phyloP scores from a whole-genome alignment of 2,797 vertebrate species.

The Carapus acus region DNA sequence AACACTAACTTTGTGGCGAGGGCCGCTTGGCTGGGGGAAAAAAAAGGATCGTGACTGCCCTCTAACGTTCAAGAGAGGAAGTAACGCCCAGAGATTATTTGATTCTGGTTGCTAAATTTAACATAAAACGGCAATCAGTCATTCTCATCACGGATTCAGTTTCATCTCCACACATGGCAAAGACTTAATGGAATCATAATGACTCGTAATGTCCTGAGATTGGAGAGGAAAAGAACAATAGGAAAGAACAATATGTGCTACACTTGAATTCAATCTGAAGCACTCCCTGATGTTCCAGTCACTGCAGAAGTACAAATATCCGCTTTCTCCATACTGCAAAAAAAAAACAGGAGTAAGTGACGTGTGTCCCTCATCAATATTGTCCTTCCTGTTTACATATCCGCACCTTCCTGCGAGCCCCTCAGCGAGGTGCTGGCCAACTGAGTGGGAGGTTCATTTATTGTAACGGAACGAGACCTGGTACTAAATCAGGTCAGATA shows the following conservation, averaged over 20 bases:
- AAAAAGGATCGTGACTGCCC: constrained; percentile 50
- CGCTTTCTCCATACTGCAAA: constrained; percentile 10
- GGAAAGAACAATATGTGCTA: background rate
- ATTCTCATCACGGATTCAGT: constrained; percentile 7
- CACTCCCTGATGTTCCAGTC: constrained; percentile 27
- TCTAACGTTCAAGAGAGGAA: constrained; percentile 43
- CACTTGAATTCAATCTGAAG: constrained; percentile 4
- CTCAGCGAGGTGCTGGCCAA: constrained; percentile 21
- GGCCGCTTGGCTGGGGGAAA: background rate
- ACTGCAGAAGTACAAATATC: constrained; percentile 38
- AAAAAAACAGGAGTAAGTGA: constrained; percentile 31
- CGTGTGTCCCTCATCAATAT: constrained; percentile 50
- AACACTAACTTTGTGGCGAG: constrained; percentile 3
- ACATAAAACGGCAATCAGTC: background rate
- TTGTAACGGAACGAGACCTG: constrained; percentile 1
- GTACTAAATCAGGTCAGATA: constrained; percentile 38
- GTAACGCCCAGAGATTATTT: background rate
- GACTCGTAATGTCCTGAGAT: too few species aligned
- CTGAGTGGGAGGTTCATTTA: constrained; percentile 36
- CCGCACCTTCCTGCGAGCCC: constrained; percentile 38
- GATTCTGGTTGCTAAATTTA: constrained; percentile 25
- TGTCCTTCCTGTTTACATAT: constrained; percentile 61
- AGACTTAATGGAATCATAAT: too few species aligned
- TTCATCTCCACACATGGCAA: background rate
- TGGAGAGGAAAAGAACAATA: too few species aligned